Conservation (phyloP, 2,888 invertebrate genomes). For the Spisula subtruncata region DNA sequence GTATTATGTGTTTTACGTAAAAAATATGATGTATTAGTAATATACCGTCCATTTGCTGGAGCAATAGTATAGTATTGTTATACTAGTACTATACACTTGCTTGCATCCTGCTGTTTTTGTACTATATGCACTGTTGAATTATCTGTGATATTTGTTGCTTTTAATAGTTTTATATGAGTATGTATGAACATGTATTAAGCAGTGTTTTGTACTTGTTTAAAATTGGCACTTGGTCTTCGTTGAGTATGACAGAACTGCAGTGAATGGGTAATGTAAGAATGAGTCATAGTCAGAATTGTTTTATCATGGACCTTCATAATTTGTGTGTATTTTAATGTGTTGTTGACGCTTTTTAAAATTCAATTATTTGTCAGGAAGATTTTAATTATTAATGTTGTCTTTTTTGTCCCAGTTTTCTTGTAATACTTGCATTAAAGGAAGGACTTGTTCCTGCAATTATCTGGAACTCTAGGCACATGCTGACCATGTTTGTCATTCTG, state of each 20-base stretch:
- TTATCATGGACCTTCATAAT: not conserved
- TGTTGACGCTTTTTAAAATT: too few species aligned
- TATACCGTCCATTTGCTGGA: not conserved
- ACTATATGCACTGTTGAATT: slow-evolving; percentile 12
- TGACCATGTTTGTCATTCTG: too few species aligned
- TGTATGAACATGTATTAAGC: not conserved
- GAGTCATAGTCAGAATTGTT: not conserved
- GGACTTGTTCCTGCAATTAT: too few species aligned
- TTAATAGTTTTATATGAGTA: slow-evolving; percentile 1
- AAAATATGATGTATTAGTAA: not conserved
- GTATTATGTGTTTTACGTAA: not conserved
- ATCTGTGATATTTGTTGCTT: slow-evolving; percentile 15
- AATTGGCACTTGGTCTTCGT: not conserved
- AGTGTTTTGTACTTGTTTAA: not conserved
- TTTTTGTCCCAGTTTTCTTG: too few species aligned
- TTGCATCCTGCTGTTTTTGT: not conserved
- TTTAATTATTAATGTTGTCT: too few species aligned
- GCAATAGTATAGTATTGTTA: not conserved
- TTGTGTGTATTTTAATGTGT: too few species aligned
- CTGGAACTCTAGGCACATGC: too few species aligned
- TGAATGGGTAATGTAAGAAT: not conserved
- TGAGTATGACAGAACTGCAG: slow-evolving; percentile 5
- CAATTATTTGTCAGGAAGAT: too few species aligned
- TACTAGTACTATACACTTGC: too few species aligned
- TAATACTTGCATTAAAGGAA: too few species aligned